A percentile compares a stretch with the other conserved stretches of the same genome.
Evolutionary conservation across 1,140 invertebrate species (phyloP).

Genomic region (Bactericera cockerelli): DNA sequence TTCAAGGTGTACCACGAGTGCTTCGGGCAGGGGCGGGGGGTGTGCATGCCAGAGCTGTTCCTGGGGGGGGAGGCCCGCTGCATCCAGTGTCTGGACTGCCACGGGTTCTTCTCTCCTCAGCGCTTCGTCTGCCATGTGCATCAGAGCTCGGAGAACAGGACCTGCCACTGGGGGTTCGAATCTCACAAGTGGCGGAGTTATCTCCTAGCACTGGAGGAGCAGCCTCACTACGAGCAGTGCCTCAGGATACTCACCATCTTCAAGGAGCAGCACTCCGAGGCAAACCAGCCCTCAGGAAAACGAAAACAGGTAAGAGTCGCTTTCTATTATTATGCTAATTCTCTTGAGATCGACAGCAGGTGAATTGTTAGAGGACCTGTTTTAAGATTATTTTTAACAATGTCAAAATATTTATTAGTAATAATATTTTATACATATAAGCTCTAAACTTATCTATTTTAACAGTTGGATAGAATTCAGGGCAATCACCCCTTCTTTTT

Average conservation of each 20-base stretch:
- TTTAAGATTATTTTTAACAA: too few relatives aligned
- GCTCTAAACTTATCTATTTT: too few relatives aligned
- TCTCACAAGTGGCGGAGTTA: slow-evolving; percentile 87
- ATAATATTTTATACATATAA: too few relatives aligned
- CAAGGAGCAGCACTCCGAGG: slow-evolving; percentile 38
- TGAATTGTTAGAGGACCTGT: too few relatives aligned
- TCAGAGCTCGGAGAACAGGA: slow-evolving; percentile 67
- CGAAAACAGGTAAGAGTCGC: slow-evolving; percentile 38
- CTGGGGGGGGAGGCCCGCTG: slow-evolving; percentile 53
- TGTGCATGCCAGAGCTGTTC: slow-evolving; percentile 70
- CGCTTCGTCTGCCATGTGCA: slow-evolving; percentile 91
- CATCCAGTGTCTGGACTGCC: slow-evolving; percentile 86
- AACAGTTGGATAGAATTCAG: too few relatives aligned
- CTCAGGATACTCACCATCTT: slow-evolving; percentile 60
- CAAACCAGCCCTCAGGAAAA: slow-evolving; percentile 26
- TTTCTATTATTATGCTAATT: too few relatives aligned
- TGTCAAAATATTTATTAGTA: too few relatives aligned
- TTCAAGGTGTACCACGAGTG: slow-evolving; percentile 84
- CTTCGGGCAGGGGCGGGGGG: slow-evolving; percentile 83
- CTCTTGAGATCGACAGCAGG: too few relatives aligned
- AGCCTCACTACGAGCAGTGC: slow-evolving; percentile 52
- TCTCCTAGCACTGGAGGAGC: slow-evolving; percentile 64
- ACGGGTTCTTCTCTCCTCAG: slow-evolving; percentile 66
- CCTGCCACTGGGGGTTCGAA: slow-evolving; percentile 97
- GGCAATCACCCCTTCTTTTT: too few relatives aligned